Evolutionary conservation across 2,113 vertebrate species (phyloP).

Genomic region (Chlamydotis undulata): DNA sequence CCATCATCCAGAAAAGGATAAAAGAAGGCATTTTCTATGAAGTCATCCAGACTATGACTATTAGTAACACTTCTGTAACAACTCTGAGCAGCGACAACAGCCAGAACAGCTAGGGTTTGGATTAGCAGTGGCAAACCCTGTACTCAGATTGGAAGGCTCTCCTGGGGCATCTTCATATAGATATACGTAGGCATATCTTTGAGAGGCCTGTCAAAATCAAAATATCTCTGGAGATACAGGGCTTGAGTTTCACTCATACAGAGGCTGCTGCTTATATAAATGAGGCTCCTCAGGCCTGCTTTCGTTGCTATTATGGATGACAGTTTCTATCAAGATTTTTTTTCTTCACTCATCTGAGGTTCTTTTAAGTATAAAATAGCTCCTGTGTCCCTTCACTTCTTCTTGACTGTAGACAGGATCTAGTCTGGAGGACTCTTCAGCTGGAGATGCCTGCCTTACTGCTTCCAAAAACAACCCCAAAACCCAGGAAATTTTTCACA

Average conservation of each 20-base stretch:
- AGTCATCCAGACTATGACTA: neutral
- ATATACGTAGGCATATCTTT: conserved; percentile 32
- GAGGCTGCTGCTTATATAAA: conserved; percentile 55
- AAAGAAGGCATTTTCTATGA: neutral
- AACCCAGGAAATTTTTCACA: neutral
- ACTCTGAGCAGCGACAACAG: neutral
- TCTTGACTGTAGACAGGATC: neutral
- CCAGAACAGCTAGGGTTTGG: neutral
- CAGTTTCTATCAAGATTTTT: conserved; percentile 46
- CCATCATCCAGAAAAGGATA: neutral
- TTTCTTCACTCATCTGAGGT: conserved; percentile 20
- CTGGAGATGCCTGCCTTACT: neutral
- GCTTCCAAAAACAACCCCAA: neutral
- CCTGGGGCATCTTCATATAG: conserved; percentile 38
- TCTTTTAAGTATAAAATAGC: conserved; percentile 40
- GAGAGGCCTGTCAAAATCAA: conserved; percentile 57
- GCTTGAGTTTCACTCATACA: conserved; percentile 18
- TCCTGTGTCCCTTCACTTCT: neutral
- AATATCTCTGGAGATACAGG: conserved; percentile 46
- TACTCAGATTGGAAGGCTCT: conserved; percentile 31
- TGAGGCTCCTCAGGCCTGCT: conserved; percentile 37
- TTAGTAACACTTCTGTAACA: neutral
- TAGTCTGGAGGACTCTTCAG: conserved; percentile 14
- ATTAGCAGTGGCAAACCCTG: conserved; percentile 19
- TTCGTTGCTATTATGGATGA: conserved; percentile 46